Evolutionary conservation across 1,140 invertebrate genomes (phyloP).

Genomic region (Chrysomallon squamiferum): DNA sequence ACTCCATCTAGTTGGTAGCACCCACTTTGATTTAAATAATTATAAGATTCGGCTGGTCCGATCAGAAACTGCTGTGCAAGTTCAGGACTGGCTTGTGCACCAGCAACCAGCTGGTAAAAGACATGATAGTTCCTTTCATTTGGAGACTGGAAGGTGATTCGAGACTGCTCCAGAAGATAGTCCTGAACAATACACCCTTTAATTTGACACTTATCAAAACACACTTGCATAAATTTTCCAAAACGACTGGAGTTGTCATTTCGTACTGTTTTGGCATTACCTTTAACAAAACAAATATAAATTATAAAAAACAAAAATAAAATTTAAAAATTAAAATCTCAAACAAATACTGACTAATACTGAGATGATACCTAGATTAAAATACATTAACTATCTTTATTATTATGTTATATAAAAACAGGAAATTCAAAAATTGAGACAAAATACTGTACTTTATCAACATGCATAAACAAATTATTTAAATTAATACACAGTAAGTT

Average conservation of each 20-base stretch:
- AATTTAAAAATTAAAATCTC: too few species aligned
- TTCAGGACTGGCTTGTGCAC: conserved; percentile 76
- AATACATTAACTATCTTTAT: too few species aligned
- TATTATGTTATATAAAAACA: too few species aligned
- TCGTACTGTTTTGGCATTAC: conserved; percentile 98
- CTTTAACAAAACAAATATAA: conserved; percentile 44
- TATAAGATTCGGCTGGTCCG: conserved; percentile 76
- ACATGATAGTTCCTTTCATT: conserved; percentile 96
- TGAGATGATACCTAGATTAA: too few species aligned
- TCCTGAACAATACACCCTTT: conserved; percentile 94
- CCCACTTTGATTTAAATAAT: conserved; percentile 83
- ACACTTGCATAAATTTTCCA: conserved; percentile 77
- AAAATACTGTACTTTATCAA: too few species aligned
- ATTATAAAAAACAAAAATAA: too few species aligned
- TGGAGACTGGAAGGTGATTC: conserved; percentile 85
- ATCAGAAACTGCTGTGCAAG: conserved; percentile 78
- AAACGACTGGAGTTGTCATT: conserved; percentile 99
- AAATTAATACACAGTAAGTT: too few species aligned
- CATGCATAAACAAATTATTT: too few species aligned
- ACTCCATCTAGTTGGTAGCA: conserved; percentile 76
- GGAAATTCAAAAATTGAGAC: too few species aligned
- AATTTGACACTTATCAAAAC: conserved; percentile 72
- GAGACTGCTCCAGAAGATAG: conserved; percentile 93
- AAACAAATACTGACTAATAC: too few species aligned
- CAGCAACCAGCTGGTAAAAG: conserved; percentile 93